Percentiles rank a stretch among this genome's conserved stretches.
phyloP scores from a whole-genome alignment of 2,113 vertebrate species.

The Gavia stellata region DNA sequence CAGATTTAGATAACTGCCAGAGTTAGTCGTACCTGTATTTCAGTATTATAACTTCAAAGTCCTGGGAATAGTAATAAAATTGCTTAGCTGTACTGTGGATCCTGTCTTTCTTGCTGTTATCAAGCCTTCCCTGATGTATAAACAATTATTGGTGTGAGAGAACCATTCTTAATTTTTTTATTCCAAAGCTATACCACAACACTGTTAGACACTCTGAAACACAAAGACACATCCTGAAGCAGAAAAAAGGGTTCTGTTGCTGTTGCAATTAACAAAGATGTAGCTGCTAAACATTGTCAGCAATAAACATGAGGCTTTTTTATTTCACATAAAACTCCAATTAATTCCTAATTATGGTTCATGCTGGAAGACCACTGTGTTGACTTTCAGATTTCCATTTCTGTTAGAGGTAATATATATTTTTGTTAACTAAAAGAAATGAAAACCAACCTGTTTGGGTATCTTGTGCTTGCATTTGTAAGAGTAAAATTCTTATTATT shows the following conservation, averaged over 20 bases:
- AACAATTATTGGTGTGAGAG: neutral
- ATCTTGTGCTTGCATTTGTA: slow-evolving; percentile 32
- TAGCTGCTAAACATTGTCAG: neutral
- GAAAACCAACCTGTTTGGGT: neutral
- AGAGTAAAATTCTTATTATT: slow-evolving; percentile 37
- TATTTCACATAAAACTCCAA: neutral
- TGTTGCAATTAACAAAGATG: neutral
- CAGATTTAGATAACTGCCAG: neutral
- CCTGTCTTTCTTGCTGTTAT: neutral
- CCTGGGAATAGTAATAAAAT: neutral
- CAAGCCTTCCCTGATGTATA: neutral
- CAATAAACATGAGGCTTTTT: slow-evolving; percentile 17
- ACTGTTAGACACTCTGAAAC: neutral
- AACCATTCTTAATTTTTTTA: neutral
- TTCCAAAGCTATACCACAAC: neutral
- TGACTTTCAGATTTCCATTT: slow-evolving; percentile 45
- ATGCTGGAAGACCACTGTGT: slow-evolving; percentile 7
- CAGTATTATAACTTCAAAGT: neutral
- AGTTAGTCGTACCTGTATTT: neutral
- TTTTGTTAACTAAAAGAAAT: slow-evolving; percentile 39
- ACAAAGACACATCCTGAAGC: neutral
- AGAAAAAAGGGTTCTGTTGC: neutral
- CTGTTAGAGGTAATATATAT: neutral
- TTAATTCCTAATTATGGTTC: slow-evolving; percentile 53
- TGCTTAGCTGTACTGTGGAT: neutral